A percentile compares a stretch with the other conserved stretches of the same genome.
Conservation (phyloP, 2,797 vertebrate genomes). For the Phataginus tetradactyla region DNA sequence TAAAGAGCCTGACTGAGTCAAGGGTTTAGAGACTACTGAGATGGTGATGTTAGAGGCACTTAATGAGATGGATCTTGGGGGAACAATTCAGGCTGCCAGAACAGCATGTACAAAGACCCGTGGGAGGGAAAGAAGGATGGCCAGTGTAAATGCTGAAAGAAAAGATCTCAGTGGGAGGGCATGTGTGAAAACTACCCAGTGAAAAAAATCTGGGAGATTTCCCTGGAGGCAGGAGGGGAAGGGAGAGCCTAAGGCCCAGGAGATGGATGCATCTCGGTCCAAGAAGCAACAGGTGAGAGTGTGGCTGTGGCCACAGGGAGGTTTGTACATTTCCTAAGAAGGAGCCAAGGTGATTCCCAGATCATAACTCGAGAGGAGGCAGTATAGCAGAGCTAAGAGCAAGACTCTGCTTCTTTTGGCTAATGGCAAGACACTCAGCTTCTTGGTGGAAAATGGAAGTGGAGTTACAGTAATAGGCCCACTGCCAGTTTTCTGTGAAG, state of each 20-base stretch:
- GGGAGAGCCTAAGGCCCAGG: not conserved
- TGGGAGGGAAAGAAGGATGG: not conserved
- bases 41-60: not conserved
- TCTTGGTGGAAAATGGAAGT: not conserved
- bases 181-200: not conserved
- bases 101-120: not conserved
- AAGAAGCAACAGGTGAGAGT: not conserved
- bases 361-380: not conserved
- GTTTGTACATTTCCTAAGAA: not conserved
- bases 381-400: not conserved
- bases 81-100: not conserved
- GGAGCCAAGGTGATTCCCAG: not conserved
- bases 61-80: not conserved
- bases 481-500: not conserved
- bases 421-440: not conserved
- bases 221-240: not conserved
- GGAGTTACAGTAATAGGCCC: no score
- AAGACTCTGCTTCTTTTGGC: not conserved
- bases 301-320: not conserved
- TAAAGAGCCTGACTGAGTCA: not conserved
- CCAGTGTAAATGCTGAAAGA: not conserved
- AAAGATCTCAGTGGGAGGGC: not conserved
- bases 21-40: not conserved
- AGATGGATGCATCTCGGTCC: no score
- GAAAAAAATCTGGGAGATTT: not conserved